Conservation (phyloP, 2,113 vertebrate genomes). For the Scopus umbretta region DNA sequence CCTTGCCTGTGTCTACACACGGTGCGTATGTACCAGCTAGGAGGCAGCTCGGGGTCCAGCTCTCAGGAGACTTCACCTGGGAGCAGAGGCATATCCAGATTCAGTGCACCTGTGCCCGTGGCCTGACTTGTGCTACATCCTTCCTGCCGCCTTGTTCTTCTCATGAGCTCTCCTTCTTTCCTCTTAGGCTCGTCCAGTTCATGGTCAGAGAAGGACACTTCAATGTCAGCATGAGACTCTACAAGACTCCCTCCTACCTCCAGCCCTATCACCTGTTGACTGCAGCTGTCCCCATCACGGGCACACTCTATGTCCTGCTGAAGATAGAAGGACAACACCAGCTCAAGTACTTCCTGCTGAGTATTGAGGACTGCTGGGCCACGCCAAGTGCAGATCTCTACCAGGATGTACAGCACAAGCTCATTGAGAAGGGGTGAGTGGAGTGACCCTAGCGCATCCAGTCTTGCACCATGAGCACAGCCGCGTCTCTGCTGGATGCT, state of each 20-base stretch:
- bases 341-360: constrained; percentile 49
- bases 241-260: constrained; percentile 24
- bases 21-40: rapidly evolving
- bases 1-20: background rate
- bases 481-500: rapidly evolving
- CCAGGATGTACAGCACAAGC: background rate
- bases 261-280: background rate
- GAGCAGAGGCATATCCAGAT: background rate
- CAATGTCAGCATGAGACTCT: constrained; percentile 53
- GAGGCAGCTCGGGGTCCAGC: background rate
- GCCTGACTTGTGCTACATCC: background rate
- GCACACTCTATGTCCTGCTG: constrained; percentile 46
- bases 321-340: constrained; percentile 49
- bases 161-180: background rate
- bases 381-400: background rate
- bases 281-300: background rate
- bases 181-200: constrained; percentile 44
- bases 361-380: constrained; percentile 63
- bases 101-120: rapidly evolving
- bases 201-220: constrained; percentile 61
- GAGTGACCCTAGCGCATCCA: rapidly evolving
- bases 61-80: background rate
- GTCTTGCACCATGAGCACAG: background rate
- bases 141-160: background rate
- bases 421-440: constrained; percentile 61